Evolutionary conservation across 1,140 invertebrate genomes (phyloP), one percentile per base, ranked within the genome.

Genomic region (Pinna nobilis): DNA sequence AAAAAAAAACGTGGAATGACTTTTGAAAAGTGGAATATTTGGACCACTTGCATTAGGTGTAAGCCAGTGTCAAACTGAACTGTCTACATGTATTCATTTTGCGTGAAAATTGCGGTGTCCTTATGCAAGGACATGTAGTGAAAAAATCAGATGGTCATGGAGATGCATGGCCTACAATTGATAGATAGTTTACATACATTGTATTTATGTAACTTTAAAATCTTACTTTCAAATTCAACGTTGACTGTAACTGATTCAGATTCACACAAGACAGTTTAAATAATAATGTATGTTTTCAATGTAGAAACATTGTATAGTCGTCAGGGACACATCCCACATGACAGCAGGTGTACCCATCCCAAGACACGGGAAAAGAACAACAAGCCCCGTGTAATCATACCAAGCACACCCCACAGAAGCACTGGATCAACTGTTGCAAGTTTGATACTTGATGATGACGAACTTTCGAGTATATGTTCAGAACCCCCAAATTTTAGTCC

Each of bases 361-460:
- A 25, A 63, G 59, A 37, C 59, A 9, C 59, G 35, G 1, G 18
- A 63, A 23, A 20, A 33, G 18, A 11, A 5, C n/a, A 25, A 37
- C 25, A 44, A 39, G 13, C 33, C 6, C 35, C 25, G 1, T 25
- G 59, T 63, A 4, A 39, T 63, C 0, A 13, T 47, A 28, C 35
- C 35, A 5, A 63, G 59, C 15, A 11, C 28, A 23, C 39, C 39
- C n/a, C 59, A 63, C 37, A 23, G 35, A 23, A 63, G 59, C 44
- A 41, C 59, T 35, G 59, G 59, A 9, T 63, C 59, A 1, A 63
- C 59, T 0, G 59, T 63, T 3, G 59, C 39, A 13, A 63, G 59
- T 41, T 11, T 63, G 35, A 25, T 63, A 23, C n/a, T 39, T 9
- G 59, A 63, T 63, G 59, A 63, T 25, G 59, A 41, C 6, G 35